Conservation (phyloP, 2,888 invertebrate genomes). For the Agrotis exclamationis region DNA sequence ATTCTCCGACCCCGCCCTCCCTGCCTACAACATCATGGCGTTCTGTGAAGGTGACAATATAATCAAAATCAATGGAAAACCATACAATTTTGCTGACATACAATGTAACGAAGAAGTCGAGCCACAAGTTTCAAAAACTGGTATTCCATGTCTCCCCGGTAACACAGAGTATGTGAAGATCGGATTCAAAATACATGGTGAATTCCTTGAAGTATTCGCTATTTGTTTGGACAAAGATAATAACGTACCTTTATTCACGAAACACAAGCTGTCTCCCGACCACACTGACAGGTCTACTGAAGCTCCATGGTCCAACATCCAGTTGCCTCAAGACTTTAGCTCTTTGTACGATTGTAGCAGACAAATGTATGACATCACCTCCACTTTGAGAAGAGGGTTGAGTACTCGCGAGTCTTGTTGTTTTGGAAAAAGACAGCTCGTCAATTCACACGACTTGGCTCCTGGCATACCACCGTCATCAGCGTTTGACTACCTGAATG, state of each 20-base stretch:
- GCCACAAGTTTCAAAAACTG: conserved; percentile 58
- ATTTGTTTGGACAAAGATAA: conserved; percentile 71
- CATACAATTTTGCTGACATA: conserved; percentile 70
- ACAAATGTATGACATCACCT: conserved; percentile 65
- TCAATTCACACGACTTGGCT: conserved; percentile 72
- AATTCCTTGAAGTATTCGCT: conserved; percentile 69
- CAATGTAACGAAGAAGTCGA: conserved; percentile 68
- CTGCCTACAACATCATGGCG: conserved; percentile 52
- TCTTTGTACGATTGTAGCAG: conserved; percentile 69
- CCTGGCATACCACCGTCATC: conserved; percentile 74
- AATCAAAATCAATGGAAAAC: conserved; percentile 61
- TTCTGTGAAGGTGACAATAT: conserved; percentile 67
- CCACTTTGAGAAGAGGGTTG: conserved; percentile 52
- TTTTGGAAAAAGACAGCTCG: conserved; percentile 74
- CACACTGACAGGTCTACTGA: conserved; percentile 55
- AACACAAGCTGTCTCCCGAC: conserved; percentile 59
- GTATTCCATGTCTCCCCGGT: conserved; percentile 58
- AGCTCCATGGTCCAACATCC: conserved; percentile 63
- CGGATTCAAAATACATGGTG: conserved; percentile 60
- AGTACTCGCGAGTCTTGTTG: conserved; percentile 71
- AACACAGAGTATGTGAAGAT: conserved; percentile 70
- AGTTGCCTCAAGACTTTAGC: conserved; percentile 64
- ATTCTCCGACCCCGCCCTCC: conserved; percentile 59
- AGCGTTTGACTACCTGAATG: conserved; percentile 74
- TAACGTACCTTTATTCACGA: conserved; percentile 70